Conservation (phyloP, 2,888 invertebrate genomes). For the Scotopteryx bipunctaria region DNA sequence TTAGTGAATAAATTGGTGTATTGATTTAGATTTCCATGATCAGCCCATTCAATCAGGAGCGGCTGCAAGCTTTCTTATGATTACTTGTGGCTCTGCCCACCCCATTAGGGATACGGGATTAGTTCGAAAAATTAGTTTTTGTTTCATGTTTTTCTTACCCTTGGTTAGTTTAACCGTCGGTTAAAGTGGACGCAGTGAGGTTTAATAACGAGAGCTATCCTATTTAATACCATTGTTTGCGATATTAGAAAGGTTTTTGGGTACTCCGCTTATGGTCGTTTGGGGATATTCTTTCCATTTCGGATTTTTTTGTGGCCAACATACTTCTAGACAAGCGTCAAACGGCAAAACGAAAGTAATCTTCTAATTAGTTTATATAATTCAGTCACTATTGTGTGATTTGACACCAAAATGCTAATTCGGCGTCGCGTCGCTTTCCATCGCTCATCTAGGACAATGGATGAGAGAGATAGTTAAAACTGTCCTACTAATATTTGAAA, state of each 20-base stretch:
- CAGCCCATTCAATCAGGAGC: too few species aligned
- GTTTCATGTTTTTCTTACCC: background rate
- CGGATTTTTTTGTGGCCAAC: constrained; percentile 24
- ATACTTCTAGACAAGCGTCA: constrained; percentile 1
- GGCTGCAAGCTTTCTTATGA: too few species aligned
- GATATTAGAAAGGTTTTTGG: constrained; percentile 41
- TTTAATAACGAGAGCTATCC: constrained; percentile 33
- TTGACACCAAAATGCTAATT: too few species aligned
- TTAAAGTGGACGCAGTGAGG: constrained; percentile 13
- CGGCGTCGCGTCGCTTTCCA: too few species aligned
- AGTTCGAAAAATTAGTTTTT: too few species aligned
- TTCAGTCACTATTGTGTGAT: background rate
- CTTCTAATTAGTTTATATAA: background rate
- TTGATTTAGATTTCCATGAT: too few species aligned
- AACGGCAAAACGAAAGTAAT: background rate
- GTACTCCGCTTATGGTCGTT: constrained; percentile 36
- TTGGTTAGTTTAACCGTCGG: background rate
- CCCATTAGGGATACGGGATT: too few species aligned
- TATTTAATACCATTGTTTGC: constrained; percentile 41
- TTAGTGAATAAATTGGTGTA: too few species aligned
- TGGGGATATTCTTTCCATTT: constrained; percentile 32
- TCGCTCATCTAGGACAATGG: too few species aligned
- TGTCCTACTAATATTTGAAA: too few species aligned
- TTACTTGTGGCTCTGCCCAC: too few species aligned
- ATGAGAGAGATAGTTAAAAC: too few species aligned